Base-by-base conservation (phyloP, 2,888 invertebrate genomes). In the Cephus pulcher region DNA sequence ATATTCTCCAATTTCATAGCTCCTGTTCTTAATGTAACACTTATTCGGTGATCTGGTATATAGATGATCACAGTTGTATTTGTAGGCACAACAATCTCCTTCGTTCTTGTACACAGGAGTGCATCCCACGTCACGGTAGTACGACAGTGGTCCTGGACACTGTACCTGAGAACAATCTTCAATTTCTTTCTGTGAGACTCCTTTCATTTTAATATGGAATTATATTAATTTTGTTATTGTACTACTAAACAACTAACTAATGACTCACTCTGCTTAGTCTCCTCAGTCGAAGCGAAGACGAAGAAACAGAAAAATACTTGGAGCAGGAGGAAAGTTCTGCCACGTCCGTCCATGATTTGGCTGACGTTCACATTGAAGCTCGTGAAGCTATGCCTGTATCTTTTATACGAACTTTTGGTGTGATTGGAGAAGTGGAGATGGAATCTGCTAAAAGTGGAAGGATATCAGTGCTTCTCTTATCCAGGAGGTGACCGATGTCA, bases 31-130 rank as follows among this genome's bases (percentile, higher is more conserved):
- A 3, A 81, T 74, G 35, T 89, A 87, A 78, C 90, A 90, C 75
- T 89, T 89, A 34, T 86, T 75, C 0, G 34, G 70, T 1, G 84
- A 79, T 75, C 86, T 80, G 0, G 35, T 34, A 11, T 84, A 75
- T 40, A 90, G 69, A 69, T 87, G 82, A 15, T 83, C 83, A 69
- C 90, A 90, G 33, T 90, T 79, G 80, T 86, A 90, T 35, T 78
- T 81, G 4, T 74, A 69, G 11, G 90, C 80, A 78, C 90, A 90
- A 69, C 87, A 87, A 34, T 85, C 86, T 1, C 37, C 84, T 0
- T 83, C 74, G 12, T 83, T 85, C 35, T 84, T 75, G 71, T 85
- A 88, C 3, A 89, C 77, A 0, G 89, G 87, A 1, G 68, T 83
- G 37, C 90, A 90, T 1, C 75, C 82, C 11, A 90, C 32, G 12